Conservation (phyloP, 1,140 invertebrate species). For the Bombus balteatus region DNA sequence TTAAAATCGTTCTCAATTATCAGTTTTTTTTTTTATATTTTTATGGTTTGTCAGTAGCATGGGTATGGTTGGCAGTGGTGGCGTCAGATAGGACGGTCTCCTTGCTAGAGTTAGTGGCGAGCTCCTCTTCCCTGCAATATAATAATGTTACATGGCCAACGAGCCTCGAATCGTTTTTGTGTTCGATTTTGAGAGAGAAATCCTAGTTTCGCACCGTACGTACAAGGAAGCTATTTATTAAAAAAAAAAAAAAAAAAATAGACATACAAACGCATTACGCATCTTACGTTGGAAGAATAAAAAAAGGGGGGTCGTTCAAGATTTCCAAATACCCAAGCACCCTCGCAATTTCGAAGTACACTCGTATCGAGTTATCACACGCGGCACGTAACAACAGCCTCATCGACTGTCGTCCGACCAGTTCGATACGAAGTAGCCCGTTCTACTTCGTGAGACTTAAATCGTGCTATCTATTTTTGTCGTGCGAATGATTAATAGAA, state of each 20-base stretch:
- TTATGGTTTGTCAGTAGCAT: conserved; percentile 74
- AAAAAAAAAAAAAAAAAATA: conserved; percentile 5
- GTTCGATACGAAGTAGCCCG: background rate
- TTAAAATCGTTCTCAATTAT: conserved; percentile 54
- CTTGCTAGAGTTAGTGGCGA: conserved; percentile 81
- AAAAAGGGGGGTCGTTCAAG: background rate
- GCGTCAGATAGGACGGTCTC: conserved; percentile 80
- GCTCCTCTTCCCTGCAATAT: conserved; percentile 81
- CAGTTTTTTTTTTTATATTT: conserved; percentile 9
- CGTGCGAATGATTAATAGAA: background rate
- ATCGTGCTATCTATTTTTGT: background rate
- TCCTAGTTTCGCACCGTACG: conserved; percentile 44
- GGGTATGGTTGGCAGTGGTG: conserved; percentile 79
- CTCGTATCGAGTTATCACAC: conserved; percentile 18
- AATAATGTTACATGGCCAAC: conserved; percentile 80
- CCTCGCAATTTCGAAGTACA: background rate
- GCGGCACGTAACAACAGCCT: background rate
- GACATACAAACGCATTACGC: conserved; percentile 23
- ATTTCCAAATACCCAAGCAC: background rate
- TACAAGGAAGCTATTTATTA: conserved; percentile 16
- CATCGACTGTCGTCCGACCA: background rate
- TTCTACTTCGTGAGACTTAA: background rate
- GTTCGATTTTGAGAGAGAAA: conserved; percentile 57
- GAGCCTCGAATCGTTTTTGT: conserved; percentile 63
- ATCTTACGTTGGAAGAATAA: conserved; percentile 39